Base-by-base conservation (phyloP, 2,888 invertebrate genomes). In the Cosmopolites sordidus region DNA sequence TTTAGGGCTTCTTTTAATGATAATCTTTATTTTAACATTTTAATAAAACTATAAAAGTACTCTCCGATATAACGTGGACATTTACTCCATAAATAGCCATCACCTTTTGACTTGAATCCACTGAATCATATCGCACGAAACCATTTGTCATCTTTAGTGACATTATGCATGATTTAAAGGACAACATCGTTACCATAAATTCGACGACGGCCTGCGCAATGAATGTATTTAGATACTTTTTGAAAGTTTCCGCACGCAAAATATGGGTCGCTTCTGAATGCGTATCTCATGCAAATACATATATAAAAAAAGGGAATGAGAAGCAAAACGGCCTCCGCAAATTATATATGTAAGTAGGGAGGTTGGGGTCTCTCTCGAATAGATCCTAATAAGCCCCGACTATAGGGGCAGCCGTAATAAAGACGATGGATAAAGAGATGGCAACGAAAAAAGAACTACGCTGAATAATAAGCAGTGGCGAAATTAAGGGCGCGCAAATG, bases 321-420 rank as follows among this genome's bases (percentile, higher is more conserved):
- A 38, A 45, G 15, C 46, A 30, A 47, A 43, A 43, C 51, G 38
- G 27, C 44, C 46, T 55, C 47, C 45, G 46, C 54, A 55, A 55
- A 55, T 55, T 55, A 55, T 55, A 55, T 53, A 51, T 55, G 54
- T 47, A 42, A 55, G 50, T 47, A 43, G 43, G 51, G 47, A 37
- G 48, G 16, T 42, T 43, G 49, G 55, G 50, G 46, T 45, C 46
- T 48, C 59, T 58, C 58, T 60, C 59, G 62, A 66, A 67, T 66
- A 63, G 63, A 65, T 62, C 66, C 66, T 70, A 70, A 70, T 69
- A 71, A 70, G 70, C 65, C 68, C 64, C 62, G 68, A 70, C 70
- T 69, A 69, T 38, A 46, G 69, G 69, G 64, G 66, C 61, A 63
- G 65, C 68, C 67, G 69, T 70, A 69, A 69, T 69, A 69, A 69